phyloP scores from a whole-genome alignment of 2,888 invertebrate species.

The Chorisops tibialis region DNA sequence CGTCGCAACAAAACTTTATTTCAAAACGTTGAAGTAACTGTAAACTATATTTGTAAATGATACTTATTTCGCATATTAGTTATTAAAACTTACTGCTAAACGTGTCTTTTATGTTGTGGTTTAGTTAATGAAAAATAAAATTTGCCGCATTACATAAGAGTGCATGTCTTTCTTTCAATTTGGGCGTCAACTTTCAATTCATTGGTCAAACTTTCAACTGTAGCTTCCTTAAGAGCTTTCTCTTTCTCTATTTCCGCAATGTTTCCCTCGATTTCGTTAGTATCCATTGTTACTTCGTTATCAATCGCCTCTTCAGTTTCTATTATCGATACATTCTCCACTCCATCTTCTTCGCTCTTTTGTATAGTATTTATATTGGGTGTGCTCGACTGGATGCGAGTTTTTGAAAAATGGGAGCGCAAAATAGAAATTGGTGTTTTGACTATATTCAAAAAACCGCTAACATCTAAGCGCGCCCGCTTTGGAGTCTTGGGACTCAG shows the following conservation, averaged over 20 bases:
- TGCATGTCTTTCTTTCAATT: conserved; percentile 37
- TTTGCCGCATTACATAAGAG: conserved; percentile 36
- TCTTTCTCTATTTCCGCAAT: not conserved
- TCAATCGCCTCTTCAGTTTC: not conserved
- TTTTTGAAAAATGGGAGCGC: conserved; percentile 44
- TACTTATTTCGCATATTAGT: too few species aligned
- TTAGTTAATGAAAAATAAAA: not conserved
- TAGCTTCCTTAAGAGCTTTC: not conserved
- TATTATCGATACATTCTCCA: conserved; percentile 23
- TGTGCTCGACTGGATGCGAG: conserved; percentile 42
- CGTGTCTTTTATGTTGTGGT: not conserved
- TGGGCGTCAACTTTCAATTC: conserved; percentile 37
- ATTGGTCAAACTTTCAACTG: conserved; percentile 27
- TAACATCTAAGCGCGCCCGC: conserved; percentile 44
- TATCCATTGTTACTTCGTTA: not conserved
- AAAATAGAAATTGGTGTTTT: conserved; percentile 47
- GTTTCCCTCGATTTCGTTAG: not conserved
- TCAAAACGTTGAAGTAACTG: too few species aligned
- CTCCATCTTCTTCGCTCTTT: conserved; percentile 13
- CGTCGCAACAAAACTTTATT: too few species aligned
- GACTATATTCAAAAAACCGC: conserved; percentile 42
- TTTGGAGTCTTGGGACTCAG: conserved; percentile 44
- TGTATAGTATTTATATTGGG: conserved; percentile 34
- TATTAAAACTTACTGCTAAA: too few species aligned
- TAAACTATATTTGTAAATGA: too few species aligned